Conservation (phyloP, 2,797 vertebrate genomes). For the Steatocranus sp. region DNA sequence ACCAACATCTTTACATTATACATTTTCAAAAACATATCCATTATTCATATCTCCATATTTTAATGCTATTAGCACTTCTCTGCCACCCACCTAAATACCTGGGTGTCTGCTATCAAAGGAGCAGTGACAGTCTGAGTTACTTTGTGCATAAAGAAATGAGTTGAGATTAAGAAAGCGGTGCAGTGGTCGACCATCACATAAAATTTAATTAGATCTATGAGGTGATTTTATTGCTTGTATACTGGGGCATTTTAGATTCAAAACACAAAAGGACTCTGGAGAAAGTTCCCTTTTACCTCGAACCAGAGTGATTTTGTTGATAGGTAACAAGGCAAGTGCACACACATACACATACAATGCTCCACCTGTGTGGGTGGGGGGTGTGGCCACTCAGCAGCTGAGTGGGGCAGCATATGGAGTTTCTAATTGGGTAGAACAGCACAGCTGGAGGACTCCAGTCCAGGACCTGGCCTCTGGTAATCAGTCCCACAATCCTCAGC, state of each 20-base stretch:
- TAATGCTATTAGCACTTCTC: slow-evolving; percentile 77
- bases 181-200: not conserved
- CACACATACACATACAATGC: slow-evolving; percentile 3
- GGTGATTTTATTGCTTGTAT: not conserved
- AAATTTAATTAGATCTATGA: slow-evolving; percentile 4
- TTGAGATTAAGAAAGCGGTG: slow-evolving; percentile 1
- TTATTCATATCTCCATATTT: slow-evolving; percentile 84
- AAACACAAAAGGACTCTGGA: not conserved
- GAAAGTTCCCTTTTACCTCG: slow-evolving; percentile 5
- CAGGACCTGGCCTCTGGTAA: slow-evolving; percentile 73
- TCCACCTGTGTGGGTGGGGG: slow-evolving; percentile 66
- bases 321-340: not conserved
- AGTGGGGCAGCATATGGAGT: slow-evolving; percentile 76
- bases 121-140: slow-evolving; percentile 7
- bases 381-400: slow-evolving; percentile 63
- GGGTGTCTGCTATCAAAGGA: slow-evolving; percentile 64
- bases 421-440: slow-evolving; percentile 83
- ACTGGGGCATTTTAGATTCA: not conserved
- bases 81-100: slow-evolving; percentile 82
- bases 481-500: slow-evolving; percentile 66
- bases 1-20: slow-evolving; percentile 85
- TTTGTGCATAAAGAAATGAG: slow-evolving; percentile 3
- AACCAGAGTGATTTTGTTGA: not conserved
- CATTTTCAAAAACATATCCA: slow-evolving; percentile 87
- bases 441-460: slow-evolving; percentile 78